Evolutionary conservation across 2,113 vertebrate genomes (phyloP).

Genomic region (Thryonomys swinderianus): DNA sequence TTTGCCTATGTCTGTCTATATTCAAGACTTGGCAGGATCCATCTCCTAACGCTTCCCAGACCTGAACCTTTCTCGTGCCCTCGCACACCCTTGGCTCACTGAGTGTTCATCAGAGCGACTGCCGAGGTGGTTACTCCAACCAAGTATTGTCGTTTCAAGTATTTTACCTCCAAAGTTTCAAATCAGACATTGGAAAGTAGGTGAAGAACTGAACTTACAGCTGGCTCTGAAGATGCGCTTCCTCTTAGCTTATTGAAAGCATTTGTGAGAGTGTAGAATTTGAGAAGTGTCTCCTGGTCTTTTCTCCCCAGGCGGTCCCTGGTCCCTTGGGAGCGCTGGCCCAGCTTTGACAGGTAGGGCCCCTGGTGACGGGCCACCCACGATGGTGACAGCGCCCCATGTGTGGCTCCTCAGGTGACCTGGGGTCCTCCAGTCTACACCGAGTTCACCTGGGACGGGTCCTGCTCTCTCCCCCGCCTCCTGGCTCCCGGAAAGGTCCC

Average conservation of each 20-base stretch:
- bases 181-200: neutral
- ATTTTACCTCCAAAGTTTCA: neutral
- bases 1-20: neutral
- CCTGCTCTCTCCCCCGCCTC: neutral
- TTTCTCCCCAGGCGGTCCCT: neutral
- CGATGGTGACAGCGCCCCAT: neutral
- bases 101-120: neutral
- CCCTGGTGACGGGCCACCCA: neutral
- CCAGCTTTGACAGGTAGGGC: neutral
- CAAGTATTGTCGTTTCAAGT: neutral
- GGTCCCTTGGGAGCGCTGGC: neutral
- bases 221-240: neutral
- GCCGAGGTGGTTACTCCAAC: neutral
- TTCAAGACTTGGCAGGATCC: neutral
- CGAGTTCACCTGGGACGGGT: neutral
- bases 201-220: neutral
- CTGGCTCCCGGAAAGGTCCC: neutral
- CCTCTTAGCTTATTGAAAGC: neutral
- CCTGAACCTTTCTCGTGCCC: neutral
- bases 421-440: neutral
- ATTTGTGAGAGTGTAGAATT: neutral
- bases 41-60: neutral
- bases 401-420: neutral
- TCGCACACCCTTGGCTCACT: neutral
- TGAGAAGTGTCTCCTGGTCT: neutral